A percentile compares a stretch with the other conserved stretches of the same genome.
Evolutionary conservation across 2,797 vertebrate genomes (phyloP).

Genomic region (Taenioides sp.): DNA sequence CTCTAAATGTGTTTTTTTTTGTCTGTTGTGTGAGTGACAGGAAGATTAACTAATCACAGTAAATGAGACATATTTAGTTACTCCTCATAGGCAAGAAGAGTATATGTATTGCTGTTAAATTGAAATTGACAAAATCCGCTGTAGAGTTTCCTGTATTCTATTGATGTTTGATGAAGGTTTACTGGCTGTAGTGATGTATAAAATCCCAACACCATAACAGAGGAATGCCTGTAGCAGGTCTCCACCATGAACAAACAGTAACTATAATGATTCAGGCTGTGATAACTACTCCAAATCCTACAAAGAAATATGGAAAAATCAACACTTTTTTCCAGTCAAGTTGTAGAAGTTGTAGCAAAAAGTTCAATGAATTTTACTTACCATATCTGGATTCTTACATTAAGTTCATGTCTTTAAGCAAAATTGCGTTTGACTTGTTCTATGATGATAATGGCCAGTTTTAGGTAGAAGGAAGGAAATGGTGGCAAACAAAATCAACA

Average conservation of each 20-base stretch:
- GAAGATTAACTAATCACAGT: background rate
- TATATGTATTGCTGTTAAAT: background rate
- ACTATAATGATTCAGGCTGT: conserved; percentile 11
- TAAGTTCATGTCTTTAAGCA: background rate
- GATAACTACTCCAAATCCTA: conserved; percentile 23
- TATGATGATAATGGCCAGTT: background rate
- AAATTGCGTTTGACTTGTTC: background rate
- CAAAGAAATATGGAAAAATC: background rate
- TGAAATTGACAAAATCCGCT: background rate
- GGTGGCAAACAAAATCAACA: background rate
- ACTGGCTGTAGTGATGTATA: background rate
- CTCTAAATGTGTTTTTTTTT: background rate
- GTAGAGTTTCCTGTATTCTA: background rate
- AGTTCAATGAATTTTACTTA: background rate
- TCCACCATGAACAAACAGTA: conserved; percentile 65
- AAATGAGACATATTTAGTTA: background rate
- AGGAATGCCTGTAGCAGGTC: conserved; percentile 22
- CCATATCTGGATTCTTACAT: too few species aligned
- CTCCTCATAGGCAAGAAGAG: background rate
- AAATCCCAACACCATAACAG: conserved; percentile 3
- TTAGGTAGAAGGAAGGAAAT: conserved; percentile 47
- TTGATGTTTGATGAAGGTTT: conserved; percentile 6
- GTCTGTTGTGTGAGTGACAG: too few species aligned
- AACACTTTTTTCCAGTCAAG: background rate
- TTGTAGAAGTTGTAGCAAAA: conserved; percentile 1